Evolutionary conservation across 2,113 vertebrate genomes (phyloP).

Genomic region (Crotalus viridis): DNA sequence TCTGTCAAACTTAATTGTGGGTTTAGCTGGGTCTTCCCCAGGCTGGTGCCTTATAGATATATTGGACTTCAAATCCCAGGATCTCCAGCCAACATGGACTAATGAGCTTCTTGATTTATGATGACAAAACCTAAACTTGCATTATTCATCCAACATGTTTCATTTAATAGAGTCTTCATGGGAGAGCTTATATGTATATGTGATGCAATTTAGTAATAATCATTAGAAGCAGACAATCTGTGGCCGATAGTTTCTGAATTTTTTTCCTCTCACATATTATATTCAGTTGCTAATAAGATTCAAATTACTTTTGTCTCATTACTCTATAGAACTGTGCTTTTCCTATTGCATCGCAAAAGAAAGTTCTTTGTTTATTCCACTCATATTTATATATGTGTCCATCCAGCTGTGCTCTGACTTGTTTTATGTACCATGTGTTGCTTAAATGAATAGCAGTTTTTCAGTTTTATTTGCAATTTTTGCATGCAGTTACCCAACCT

Average conservation of each 20-base stretch:
- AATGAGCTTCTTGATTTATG: constrained; percentile 17
- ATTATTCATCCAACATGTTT: background rate
- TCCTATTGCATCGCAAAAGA: background rate
- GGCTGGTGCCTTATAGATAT: background rate
- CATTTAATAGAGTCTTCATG: background rate
- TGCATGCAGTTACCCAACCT: fast-evolving
- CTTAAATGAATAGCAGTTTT: background rate
- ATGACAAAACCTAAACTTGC: background rate
- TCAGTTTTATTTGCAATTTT: constrained; percentile 28
- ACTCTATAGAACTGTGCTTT: background rate
- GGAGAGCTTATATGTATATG: background rate
- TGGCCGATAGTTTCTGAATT: background rate
- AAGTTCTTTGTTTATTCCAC: background rate
- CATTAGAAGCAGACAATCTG: background rate
- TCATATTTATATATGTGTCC: constrained; percentile 31
- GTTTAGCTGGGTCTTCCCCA: background rate
- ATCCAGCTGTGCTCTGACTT: constrained; percentile 31
- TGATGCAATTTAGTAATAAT: background rate
- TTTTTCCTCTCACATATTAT: background rate
- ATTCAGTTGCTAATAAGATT: background rate
- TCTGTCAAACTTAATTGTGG: background rate
- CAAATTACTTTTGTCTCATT: background rate
- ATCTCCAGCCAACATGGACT: constrained; percentile 4
- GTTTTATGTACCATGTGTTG: constrained; percentile 14
- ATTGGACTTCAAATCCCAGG: background rate